These are phyloP conservation scores for Cercocebus atys DNA, from an alignment of 2,113 vertebrate species.

Conservation along the genomic window DNA sequence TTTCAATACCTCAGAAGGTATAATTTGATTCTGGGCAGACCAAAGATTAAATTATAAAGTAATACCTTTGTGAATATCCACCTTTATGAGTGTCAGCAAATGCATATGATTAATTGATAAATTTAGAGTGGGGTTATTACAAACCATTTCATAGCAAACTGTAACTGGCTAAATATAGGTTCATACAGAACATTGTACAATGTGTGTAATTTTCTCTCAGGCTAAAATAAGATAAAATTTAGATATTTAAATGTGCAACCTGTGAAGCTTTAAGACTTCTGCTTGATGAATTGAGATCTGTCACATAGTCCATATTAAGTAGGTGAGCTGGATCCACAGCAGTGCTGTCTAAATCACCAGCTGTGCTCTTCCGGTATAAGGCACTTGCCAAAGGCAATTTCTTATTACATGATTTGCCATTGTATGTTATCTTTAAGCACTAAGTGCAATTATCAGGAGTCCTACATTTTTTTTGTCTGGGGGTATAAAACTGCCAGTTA, in stretches of 20 bases:
- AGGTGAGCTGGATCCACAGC: background rate
- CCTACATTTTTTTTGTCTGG: background rate
- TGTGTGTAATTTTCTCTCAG: background rate
- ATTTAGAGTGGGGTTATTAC: background rate
- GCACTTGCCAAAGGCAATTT: background rate
- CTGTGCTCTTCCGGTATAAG: background rate
- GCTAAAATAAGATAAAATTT: slow-evolving; percentile 9
- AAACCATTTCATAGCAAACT: background rate
- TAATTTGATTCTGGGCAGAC: background rate
- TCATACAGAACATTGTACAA: background rate
- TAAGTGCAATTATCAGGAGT: background rate
- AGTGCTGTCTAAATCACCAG: background rate
- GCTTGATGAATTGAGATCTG: background rate
- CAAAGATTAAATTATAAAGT: slow-evolving; percentile 3
- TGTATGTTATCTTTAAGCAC: slow-evolving; percentile 6
- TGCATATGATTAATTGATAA: background rate
- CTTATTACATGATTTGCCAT: background rate
- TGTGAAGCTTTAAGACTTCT: background rate
- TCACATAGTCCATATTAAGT: background rate
- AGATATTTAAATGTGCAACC: background rate
- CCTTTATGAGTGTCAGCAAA: background rate
- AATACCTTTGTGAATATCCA: background rate
- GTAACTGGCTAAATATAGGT: background rate
- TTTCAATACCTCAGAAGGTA: background rate
- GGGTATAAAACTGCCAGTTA: background rate